phyloP scores from a whole-genome alignment of 2,797 vertebrate species.

The Lycodopsis pacificus region DNA sequence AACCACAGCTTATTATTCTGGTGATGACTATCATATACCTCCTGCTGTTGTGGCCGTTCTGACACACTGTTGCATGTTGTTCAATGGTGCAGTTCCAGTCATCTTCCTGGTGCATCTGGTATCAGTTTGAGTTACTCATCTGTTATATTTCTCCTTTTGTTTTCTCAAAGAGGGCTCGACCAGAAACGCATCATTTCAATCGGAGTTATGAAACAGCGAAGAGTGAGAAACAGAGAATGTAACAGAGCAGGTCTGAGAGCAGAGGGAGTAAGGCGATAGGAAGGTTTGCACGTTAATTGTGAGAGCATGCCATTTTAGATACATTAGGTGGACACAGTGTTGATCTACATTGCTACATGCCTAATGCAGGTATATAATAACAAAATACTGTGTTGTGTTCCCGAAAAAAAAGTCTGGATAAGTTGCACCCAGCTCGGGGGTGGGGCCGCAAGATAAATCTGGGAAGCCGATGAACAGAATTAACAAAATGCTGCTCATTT shows the following conservation, averaged over 20 bases:
- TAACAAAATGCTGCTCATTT: neutral
- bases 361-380: neutral
- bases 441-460: neutral
- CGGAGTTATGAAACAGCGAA: constrained; percentile 14
- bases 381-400: neutral
- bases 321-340: neutral
- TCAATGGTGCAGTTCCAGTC: constrained; percentile 1
- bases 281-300: too few species aligned
- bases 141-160: constrained; percentile 2
- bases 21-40: neutral
- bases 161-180: constrained; percentile 3
- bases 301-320: neutral
- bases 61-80: neutral
- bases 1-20: constrained; percentile 5
- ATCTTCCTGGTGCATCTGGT: constrained; percentile 18
- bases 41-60: neutral
- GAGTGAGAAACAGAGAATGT: constrained; percentile 3
- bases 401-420: neutral
- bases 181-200: constrained; percentile 34
- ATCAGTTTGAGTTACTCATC: constrained; percentile 35
- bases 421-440: neutral
- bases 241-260: neutral
- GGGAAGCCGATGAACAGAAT: too few species aligned
- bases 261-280: neutral
- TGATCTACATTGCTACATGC: neutral